Percentiles rank a stretch among this genome's conserved stretches.
phyloP scores from a whole-genome alignment of 2,113 vertebrate genomes.

The Rhadina sibilatrix region DNA sequence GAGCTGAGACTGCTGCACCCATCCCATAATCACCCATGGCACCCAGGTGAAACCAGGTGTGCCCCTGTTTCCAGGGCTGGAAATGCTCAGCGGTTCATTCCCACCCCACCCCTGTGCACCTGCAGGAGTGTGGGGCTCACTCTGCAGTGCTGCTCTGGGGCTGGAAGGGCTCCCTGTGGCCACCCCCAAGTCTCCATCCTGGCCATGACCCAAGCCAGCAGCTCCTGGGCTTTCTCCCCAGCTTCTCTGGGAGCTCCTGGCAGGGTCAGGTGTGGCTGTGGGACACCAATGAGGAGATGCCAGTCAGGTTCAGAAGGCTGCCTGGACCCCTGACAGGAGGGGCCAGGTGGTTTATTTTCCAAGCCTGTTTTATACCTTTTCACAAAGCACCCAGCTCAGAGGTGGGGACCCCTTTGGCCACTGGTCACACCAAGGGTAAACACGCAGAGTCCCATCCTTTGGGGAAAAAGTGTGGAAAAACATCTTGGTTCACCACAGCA shows the following conservation, averaged over 20 bases:
- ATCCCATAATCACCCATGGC: rapidly evolving
- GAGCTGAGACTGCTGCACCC: rapidly evolving
- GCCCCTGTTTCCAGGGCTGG: not conserved
- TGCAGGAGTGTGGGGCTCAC: not conserved
- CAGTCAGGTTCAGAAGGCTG: too few species aligned
- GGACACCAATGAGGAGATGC: too few species aligned
- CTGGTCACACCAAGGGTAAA: too few species aligned
- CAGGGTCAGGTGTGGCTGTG: too few species aligned
- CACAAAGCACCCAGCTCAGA: too few species aligned
- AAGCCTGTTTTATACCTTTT: too few species aligned
- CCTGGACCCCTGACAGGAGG: too few species aligned
- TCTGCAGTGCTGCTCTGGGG: not conserved
- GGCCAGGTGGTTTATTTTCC: too few species aligned
- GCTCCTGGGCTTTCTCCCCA: not conserved
- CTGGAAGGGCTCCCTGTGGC: not conserved
- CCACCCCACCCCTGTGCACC: not conserved
- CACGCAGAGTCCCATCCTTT: too few species aligned
- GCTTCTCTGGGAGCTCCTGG: not conserved
- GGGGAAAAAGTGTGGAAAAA: too few species aligned
- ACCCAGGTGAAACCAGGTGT: rapidly evolving
- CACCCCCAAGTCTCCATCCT: not conserved
- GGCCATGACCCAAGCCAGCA: not conserved
- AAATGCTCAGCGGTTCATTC: rapidly evolving
- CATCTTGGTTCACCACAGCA: too few species aligned
- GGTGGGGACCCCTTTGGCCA: too few species aligned